Base-by-base conservation (phyloP, 2,888 invertebrate genomes). In the Temnothorax rugatulus region DNA sequence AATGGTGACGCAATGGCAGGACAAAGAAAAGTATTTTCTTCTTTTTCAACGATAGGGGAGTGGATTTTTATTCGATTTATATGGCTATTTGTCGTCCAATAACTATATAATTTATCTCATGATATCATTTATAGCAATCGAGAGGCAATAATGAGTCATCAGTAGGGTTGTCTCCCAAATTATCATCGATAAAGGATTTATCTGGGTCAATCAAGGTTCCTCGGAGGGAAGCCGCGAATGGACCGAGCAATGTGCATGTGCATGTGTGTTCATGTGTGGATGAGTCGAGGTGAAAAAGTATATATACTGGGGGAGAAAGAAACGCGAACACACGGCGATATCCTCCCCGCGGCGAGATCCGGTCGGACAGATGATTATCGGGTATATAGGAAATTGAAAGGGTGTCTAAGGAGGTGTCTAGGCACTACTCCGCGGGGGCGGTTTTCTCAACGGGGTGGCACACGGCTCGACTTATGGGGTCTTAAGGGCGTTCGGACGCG, bases 301-400 rank as follows among this genome's bases (percentile, higher is more conserved):
- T 21, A 71, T 69, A 34, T 21, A 59, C 38, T 15, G 54, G 38
- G 25, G 52, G 64, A n/a, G 71, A 71, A 34, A 71, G 81, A 82
- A 66, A 69, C 18, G 52, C 59, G 52, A 50, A 34, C 59, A 69
- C 59, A 69, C 59, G n/a, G 79, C 54, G n/a, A 75, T 47, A 77
- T 84, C 84, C 83, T 82, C 83, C 83, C 87, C 77, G 86, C 81
- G 84, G 86, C 82, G 89, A 90, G 88, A 90, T 89, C 84, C 85
- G 89, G 87, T 82, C 85, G 88, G 73, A 71, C 75, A 93, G 94
- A 94, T 94, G 93, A 93, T 93, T 94, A 94, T 94, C 94, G 91
- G 91, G 89, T 89, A 91, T 93, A 93, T 93, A 91, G 94, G 93
- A 93, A 94, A 94, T 94, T 94, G 94, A 94, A 94, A 94, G 94